Evolutionary conservation across 2,797 vertebrate species (phyloP), one percentile per base, ranked within the genome.

Genomic region (Podarcis lilfordi): DNA sequence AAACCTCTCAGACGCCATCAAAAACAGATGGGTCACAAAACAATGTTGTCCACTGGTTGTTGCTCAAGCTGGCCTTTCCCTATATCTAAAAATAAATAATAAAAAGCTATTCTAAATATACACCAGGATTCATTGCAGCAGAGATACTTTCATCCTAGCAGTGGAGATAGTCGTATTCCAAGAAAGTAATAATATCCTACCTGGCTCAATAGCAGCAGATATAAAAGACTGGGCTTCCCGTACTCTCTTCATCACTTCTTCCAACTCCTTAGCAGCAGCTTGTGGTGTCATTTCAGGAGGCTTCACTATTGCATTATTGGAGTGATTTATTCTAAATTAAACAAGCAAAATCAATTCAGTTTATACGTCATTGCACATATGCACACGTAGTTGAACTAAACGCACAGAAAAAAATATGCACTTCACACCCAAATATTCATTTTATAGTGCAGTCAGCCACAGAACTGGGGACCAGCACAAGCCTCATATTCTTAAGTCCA

Each of bases 301-400:
- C 91, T 99, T 99, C 86, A 99, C 98, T 89, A 99, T 99, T 94
- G 98, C 98, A 86, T 99, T 99, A 96, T 99, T 99, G 96, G 99
- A 99, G 97, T 99, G 99, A 97, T 99, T 99, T 92, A 99, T 99
- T 97, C 99, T 99, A 96, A 92, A 90, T 90, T 77, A 75, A 85
- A 29, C 1, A 32, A 90, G 1, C 45, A 81, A 32, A 82, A 81
- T 88, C 85, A 86, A 0, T 83, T 85, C 81, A 64, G 2, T 0
- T 88, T 83, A 25, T 43, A 1, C 64, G 17, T 77, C 43, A 80
- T 11, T 66, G 61, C 23, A 69, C 82, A 71, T 1, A 1, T 32
- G 43, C 86, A 55, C 50, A 72, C 8, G 13, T 32, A 23, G 35
- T 29, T 35, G 25, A 80, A 32, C 9, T 21, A 27, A 3, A 61